A percentile compares a stretch with the other conserved stretches of the same genome.
These are phyloP conservation scores for Cheilinus undulatus DNA, from an alignment of 2,113 vertebrate species.

Conservation along the genomic window DNA sequence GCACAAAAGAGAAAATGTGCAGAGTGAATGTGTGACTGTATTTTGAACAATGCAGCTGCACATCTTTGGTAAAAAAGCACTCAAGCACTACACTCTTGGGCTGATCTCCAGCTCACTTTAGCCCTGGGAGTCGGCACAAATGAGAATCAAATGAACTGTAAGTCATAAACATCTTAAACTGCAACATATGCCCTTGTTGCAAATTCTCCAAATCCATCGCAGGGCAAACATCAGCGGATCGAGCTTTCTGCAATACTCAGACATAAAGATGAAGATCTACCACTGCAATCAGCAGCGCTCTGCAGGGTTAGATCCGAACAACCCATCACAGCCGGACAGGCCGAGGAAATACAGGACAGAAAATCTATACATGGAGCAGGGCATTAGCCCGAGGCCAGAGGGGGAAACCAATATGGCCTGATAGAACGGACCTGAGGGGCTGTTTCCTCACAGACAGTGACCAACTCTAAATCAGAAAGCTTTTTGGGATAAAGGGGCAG, in stretches of 20 bases:
- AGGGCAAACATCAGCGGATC: conserved; percentile 32
- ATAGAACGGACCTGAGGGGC: conserved; percentile 60
- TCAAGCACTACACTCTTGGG: background rate
- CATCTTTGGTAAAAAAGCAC: background rate
- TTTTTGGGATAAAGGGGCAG: conserved; percentile 40
- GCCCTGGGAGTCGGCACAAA: conserved; percentile 14
- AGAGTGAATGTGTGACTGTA: conserved; percentile 8
- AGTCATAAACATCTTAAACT: conserved; percentile 42
- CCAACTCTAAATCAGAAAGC: conserved; percentile 64
- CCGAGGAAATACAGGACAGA: conserved; percentile 70
- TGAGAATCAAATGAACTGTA: conserved; percentile 42
- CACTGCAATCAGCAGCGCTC: conserved; percentile 66
- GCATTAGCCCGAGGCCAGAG: conserved; percentile 58
- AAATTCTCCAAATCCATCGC: conserved; percentile 55
- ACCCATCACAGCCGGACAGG: conserved; percentile 73
- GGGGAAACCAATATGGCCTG: conserved; percentile 59
- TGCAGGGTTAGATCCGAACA: conserved; percentile 70
- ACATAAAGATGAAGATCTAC: conserved; percentile 73
- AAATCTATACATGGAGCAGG: conserved; percentile 75
- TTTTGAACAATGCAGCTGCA: background rate
- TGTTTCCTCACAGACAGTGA: conserved; percentile 37
- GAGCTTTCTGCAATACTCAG: conserved; percentile 48
- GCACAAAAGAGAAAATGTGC: background rate
- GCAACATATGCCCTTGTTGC: conserved; percentile 47
- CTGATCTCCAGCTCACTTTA: conserved; percentile 17